Percentiles rank a stretch among this genome's conserved stretches.
These are phyloP conservation scores for Tiliqua scincoides DNA, from an alignment of 2,113 vertebrate species.

Conservation along the genomic window DNA sequence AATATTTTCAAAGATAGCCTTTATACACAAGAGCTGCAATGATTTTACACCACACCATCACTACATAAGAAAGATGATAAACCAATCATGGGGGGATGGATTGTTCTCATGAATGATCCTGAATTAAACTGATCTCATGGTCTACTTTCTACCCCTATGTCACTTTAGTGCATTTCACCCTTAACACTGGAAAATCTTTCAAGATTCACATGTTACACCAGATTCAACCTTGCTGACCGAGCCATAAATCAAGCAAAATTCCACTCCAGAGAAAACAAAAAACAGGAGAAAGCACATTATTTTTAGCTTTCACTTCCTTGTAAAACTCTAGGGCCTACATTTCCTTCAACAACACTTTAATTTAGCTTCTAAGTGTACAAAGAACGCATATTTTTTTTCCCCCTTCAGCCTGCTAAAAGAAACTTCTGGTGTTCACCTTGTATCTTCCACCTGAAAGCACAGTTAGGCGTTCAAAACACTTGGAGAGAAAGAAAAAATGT, in stretches of 20 bases:
- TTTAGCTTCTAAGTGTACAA: slow-evolving; percentile 43
- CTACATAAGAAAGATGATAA: background rate
- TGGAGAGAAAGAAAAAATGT: background rate
- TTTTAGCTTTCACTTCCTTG: slow-evolving; percentile 62
- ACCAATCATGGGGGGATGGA: background rate
- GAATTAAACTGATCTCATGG: no score
- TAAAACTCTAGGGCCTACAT: slow-evolving; percentile 38
- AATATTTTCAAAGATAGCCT: background rate
- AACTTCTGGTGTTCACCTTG: background rate
- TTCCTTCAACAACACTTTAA: slow-evolving; percentile 52
- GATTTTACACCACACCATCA: background rate
- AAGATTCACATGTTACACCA: slow-evolving; percentile 33
- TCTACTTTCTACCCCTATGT: background rate
- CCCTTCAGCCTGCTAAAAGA: background rate
- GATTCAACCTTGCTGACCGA: slow-evolving; percentile 14
- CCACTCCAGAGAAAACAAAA: background rate
- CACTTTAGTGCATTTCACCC: background rate
- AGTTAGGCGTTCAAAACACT: background rate
- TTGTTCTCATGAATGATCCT: no score
- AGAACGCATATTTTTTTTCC: background rate
- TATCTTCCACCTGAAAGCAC: slow-evolving; percentile 37
- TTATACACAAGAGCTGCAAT: background rate
- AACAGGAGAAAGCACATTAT: slow-evolving; percentile 33
- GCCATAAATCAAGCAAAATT: slow-evolving; percentile 36
- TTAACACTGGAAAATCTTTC: background rate